Evolutionary conservation across 1,140 invertebrate genomes (phyloP), one percentile per base, ranked within the genome.

Genomic region (Whitmania pigra): DNA sequence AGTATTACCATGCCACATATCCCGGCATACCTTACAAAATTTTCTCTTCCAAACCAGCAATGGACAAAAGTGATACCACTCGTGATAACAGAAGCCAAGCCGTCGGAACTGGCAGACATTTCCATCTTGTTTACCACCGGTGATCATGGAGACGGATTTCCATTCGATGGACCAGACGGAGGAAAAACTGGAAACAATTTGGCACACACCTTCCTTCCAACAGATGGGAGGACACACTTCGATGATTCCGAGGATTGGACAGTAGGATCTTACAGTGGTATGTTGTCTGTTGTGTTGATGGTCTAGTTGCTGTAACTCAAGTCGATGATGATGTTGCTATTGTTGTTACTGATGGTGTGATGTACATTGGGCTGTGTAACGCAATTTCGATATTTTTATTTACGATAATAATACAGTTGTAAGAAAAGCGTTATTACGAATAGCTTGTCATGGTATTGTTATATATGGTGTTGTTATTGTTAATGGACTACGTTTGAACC

Each of bases 261-360:
- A 3, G 40, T 29, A 13, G 40, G 36, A 22, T 68, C 67, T 74
- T 11, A 69, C 90, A 80, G 89, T 89, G 83, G 57, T 63, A n/a
- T 63, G 57, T 49, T 49, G 43, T 49, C 13, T 4, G 11, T 49
- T 15, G 11, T 5, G 9, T 49, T 49, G 43, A 15, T 49, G 43
- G 2, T 49, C 5, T 49, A 15, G 43, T 49, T 49, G 43, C 13
- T 49, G 40, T 43, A 13, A 13, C 9, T 49, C 11, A 49, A 6
- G 40, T 6, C 13, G 40, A 13, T 43, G 13, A 43, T 43, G 40
- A 43, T 43, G 40, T 43, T 43, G 40, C 5, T 43, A 13, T 43
- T 13, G 40, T 49, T 11, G 43, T 49, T 49, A 49, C 13, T 49
- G 43, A 7, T 17, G 43, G 1, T 49, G 11, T 3, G 43, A 49